phyloP scores from a whole-genome alignment of 2,797 vertebrate genomes.

The Darevskia nairensis region DNA sequence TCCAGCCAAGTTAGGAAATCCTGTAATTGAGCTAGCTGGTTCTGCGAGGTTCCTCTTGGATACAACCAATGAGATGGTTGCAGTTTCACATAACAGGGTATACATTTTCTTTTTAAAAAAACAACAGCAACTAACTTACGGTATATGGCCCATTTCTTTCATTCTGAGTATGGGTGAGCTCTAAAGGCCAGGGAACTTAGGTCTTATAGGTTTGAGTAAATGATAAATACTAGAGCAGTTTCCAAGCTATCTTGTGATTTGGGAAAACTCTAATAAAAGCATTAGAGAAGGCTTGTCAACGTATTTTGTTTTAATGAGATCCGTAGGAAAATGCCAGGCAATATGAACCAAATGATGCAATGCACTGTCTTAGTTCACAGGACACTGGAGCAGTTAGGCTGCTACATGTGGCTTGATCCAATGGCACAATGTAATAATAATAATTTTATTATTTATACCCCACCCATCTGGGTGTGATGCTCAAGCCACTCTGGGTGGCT shows the following conservation, averaged over 20 bases:
- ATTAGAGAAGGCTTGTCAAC: background rate
- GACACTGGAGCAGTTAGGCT: background rate
- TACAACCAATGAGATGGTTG: background rate
- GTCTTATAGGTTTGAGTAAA: background rate
- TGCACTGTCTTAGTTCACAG: background rate
- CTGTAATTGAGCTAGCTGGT: background rate
- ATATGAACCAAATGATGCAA: background rate
- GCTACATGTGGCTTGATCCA: too few species aligned
- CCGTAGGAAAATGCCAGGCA: background rate
- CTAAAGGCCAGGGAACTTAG: slow-evolving; percentile 1
- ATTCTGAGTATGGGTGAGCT: background rate
- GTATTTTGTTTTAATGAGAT: background rate
- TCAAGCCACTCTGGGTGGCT: too few species aligned
- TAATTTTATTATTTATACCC: too few species aligned
- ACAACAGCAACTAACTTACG: background rate
- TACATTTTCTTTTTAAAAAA: background rate
- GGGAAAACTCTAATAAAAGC: background rate
- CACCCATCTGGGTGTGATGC: too few species aligned
- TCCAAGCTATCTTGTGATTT: background rate
- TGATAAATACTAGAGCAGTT: slow-evolving; percentile 1
- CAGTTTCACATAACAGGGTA: background rate
- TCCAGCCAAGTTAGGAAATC: background rate
- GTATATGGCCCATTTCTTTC: slow-evolving; percentile 6
- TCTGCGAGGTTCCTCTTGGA: slow-evolving; percentile 8
- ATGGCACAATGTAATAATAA: background rate